Evolutionary conservation across 2,888 invertebrate species (phyloP).

Genomic region (Cenopis cana): DNA sequence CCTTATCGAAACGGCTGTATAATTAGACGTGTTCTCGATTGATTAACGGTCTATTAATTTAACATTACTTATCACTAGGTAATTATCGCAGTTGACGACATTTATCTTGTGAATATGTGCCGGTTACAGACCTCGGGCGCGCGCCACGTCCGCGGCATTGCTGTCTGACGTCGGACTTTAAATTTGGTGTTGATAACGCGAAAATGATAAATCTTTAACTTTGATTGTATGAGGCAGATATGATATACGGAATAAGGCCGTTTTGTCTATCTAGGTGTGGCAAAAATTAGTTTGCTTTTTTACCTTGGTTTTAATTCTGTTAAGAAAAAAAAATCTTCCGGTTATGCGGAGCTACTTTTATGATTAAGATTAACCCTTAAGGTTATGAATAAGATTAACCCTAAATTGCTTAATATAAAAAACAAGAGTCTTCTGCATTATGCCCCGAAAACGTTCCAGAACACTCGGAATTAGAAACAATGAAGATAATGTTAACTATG

Average conservation of each 20-base stretch:
- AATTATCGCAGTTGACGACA: constrained; percentile 67
- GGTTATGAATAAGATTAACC: not conserved
- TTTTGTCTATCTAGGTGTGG: too few species aligned
- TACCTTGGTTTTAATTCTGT: too few species aligned
- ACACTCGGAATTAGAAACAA: not conserved
- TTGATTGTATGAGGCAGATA: not conserved
- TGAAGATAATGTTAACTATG: not conserved
- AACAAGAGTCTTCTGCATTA: too few species aligned
- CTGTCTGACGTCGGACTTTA: not conserved
- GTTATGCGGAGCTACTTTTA: not conserved
- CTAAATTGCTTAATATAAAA: not conserved
- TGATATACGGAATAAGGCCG: not conserved
- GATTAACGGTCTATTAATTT: constrained; percentile 39
- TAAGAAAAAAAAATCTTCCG: not conserved
- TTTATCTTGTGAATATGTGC: constrained; percentile 67
- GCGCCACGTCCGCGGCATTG: constrained; percentile 15
- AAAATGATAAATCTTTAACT: not conserved
- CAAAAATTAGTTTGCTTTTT: too few species aligned
- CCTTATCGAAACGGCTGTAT: constrained; percentile 44
- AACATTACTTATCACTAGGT: constrained; percentile 18
- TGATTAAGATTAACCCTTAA: not conserved
- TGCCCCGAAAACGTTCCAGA: too few species aligned
- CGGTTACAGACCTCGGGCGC: constrained; percentile 60
- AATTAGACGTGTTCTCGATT: constrained; percentile 50
- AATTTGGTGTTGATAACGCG: constrained; percentile 14